Evolutionary conservation across 2,888 invertebrate genomes (phyloP).

Genomic region (Lepidocyrtoides sp.): DNA sequence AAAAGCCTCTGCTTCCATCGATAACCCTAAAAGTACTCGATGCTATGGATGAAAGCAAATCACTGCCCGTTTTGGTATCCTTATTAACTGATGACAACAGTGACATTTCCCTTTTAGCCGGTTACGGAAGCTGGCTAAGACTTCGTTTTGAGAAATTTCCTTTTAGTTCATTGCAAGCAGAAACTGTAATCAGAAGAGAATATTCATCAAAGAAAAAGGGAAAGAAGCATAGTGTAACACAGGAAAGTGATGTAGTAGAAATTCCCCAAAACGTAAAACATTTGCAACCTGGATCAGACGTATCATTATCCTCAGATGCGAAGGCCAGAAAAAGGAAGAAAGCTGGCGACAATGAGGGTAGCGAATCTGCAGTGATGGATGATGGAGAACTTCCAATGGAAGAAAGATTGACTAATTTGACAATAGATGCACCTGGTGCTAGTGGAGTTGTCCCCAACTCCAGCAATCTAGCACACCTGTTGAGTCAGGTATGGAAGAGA

Average conservation of each 20-base stretch:
- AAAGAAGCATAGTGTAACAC: constrained; percentile 19
- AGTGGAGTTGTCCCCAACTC: constrained; percentile 88
- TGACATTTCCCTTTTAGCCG: constrained; percentile 87
- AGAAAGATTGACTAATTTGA: constrained; percentile 93
- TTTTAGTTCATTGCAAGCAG: constrained; percentile 86
- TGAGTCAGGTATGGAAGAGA: constrained; percentile 89
- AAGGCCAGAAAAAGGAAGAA: constrained; percentile 86
- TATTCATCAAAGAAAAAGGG: constrained; percentile 84
- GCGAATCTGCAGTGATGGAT: constrained; percentile 86
- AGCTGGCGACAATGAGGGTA: constrained; percentile 85
- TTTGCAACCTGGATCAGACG: constrained; percentile 87
- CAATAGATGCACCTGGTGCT: constrained; percentile 89
- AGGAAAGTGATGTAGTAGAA: constrained; percentile 63
- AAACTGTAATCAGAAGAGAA: constrained; percentile 88
- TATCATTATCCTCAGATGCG: constrained; percentile 81
- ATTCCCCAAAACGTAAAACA: constrained; percentile 88
- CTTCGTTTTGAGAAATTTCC: constrained; percentile 89
- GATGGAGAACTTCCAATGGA: constrained; percentile 92
- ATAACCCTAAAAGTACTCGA: constrained; percentile 90
- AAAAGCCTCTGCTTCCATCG: constrained; percentile 90
- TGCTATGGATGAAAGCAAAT: constrained; percentile 87
- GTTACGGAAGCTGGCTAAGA: constrained; percentile 89
- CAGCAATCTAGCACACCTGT: constrained; percentile 93
- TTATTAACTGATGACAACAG: constrained; percentile 86
- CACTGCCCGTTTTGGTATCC: constrained; percentile 88